Percentiles rank a stretch among this genome's conserved stretches.
These are phyloP conservation scores for Zonitis immaculata DNA, from an alignment of 2,888 invertebrate genomes.

Conservation along the genomic window DNA sequence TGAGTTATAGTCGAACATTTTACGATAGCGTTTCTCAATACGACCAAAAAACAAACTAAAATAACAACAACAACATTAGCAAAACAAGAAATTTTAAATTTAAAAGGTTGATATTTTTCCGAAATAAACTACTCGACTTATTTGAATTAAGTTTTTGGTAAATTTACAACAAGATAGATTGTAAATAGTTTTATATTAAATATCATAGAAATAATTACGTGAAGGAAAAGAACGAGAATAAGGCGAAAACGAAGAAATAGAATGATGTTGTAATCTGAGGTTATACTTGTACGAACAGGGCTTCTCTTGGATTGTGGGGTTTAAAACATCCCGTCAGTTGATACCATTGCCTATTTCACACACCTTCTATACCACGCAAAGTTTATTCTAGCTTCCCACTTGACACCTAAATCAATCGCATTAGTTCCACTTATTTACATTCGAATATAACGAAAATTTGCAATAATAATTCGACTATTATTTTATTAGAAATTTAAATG, in stretches of 20 bases:
- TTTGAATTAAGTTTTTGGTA: too few species aligned
- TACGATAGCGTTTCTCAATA: conserved; percentile 20
- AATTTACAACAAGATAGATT: too few species aligned
- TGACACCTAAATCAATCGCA: conserved; percentile 18
- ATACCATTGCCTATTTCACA: conserved; percentile 26
- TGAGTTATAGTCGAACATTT: conserved; percentile 35
- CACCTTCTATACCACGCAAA: conserved; percentile 21
- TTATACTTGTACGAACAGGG: conserved; percentile 27
- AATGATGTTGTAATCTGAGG: conserved; percentile 23
- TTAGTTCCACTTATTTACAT: neutral
- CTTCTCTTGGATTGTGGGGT: conserved; percentile 30
- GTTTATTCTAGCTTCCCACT: conserved; percentile 10
- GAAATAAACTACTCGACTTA: too few species aligned
- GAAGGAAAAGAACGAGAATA: too few species aligned
- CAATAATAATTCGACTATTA: too few species aligned
- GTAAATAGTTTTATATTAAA: too few species aligned
- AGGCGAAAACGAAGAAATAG: too few species aligned
- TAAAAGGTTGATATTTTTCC: too few species aligned
- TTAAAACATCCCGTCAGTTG: conserved; percentile 30
- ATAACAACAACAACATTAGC: neutral
- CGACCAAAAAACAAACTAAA: conserved; percentile 14
- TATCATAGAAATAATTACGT: neutral
- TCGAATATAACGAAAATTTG: neutral
- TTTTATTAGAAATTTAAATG: too few species aligned
- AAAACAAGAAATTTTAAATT: too few species aligned